A percentile compares a stretch with the other conserved stretches of the same genome.
Evolutionary conservation across 2,888 invertebrate genomes (phyloP).

Genomic region (Pyrrhosoma nymphula): DNA sequence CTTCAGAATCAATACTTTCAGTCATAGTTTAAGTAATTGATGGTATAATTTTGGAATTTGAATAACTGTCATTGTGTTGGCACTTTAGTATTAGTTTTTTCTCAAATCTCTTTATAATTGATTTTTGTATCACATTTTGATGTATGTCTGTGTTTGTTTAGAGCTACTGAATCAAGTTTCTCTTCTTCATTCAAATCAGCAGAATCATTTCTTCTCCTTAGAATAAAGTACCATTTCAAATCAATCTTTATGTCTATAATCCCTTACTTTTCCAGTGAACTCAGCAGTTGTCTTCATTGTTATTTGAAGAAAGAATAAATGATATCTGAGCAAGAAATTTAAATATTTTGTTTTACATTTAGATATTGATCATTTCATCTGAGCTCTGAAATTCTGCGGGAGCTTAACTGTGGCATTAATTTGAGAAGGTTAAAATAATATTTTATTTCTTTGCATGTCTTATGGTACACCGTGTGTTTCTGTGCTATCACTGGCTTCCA

Average conservation of each 20-base stretch:
- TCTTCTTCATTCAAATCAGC: background rate
- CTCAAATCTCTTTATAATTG: too few species aligned
- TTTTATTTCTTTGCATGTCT: conserved; percentile 26
- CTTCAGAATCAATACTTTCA: too few species aligned
- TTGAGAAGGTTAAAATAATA: conserved; percentile 34
- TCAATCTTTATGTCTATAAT: background rate
- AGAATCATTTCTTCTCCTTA: background rate
- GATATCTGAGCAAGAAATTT: background rate
- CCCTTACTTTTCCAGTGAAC: conserved; percentile 47
- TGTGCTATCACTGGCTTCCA: background rate
- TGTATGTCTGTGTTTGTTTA: too few species aligned
- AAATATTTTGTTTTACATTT: background rate
- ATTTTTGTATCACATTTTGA: too few species aligned
- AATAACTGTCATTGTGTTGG: too few species aligned
- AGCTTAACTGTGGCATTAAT: background rate
- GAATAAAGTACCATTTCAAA: background rate
- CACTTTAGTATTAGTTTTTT: too few species aligned
- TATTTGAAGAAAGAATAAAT: conserved; percentile 34
- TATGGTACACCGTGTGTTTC: background rate
- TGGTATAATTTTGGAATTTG: too few species aligned
- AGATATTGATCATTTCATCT: background rate
- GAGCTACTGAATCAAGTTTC: too few species aligned
- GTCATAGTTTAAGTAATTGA: too few species aligned
- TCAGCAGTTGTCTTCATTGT: background rate
- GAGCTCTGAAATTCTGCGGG: background rate